A percentile compares a stretch with the other conserved stretches of the same genome.
These are phyloP conservation scores for Ahaetulla prasina DNA, from an alignment of 2,113 vertebrate genomes.

Conservation along the genomic window DNA sequence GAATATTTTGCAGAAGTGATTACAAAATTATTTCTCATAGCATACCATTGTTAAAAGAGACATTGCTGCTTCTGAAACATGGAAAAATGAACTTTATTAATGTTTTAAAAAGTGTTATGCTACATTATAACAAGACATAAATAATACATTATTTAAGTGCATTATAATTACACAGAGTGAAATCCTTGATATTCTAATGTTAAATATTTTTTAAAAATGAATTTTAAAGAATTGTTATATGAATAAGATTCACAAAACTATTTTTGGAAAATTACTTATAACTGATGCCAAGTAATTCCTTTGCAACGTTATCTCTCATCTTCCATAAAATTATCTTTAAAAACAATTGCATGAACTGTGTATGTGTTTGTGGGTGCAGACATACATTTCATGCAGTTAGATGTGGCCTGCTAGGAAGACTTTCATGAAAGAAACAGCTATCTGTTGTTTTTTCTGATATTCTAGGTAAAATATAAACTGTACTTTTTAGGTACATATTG, in stretches of 20 bases:
- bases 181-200: not conserved
- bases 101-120: not conserved
- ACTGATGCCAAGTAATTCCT: not conserved
- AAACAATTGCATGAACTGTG: not conserved
- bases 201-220: not conserved
- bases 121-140: not conserved
- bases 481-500: not conserved
- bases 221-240: not conserved
- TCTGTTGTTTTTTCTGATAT: not conserved
- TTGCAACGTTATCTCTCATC: not conserved
- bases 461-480: fast-evolving
- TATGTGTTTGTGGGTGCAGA: not conserved
- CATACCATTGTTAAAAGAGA: not conserved
- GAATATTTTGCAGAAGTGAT: not conserved
- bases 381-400: not conserved
- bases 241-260: not conserved
- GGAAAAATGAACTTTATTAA: not conserved
- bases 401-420: not conserved
- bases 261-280: not conserved
- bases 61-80: not conserved
- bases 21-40: not conserved
- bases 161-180: not conserved
- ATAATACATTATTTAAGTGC: not conserved
- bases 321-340: not conserved
- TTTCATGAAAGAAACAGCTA: not conserved